phyloP scores from a whole-genome alignment of 2,888 invertebrate species.

The Choristoneura rosaceana region DNA sequence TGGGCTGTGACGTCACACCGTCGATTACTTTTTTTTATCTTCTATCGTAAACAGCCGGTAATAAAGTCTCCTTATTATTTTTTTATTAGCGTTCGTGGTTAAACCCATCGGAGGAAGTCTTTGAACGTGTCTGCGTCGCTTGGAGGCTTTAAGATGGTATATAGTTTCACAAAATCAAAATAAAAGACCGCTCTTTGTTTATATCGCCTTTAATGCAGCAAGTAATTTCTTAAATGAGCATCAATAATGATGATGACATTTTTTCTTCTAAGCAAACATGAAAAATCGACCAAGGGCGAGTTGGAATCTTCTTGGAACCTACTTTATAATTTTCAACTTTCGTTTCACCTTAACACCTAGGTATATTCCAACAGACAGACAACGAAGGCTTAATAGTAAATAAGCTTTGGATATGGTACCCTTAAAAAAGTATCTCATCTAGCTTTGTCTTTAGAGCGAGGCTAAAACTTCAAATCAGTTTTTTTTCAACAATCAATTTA shows the following conservation, averaged over 20 bases:
- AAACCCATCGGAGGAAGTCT: conserved; percentile 32
- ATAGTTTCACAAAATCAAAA: background rate
- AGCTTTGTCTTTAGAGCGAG: background rate
- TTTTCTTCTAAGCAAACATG: too few species aligned
- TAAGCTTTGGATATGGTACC: too few species aligned
- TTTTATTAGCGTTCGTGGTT: conserved; percentile 53
- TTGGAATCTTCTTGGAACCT: too few species aligned
- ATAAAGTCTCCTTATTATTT: conserved; percentile 68
- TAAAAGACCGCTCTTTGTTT: background rate
- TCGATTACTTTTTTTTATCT: conserved; percentile 75
- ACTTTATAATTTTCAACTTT: too few species aligned
- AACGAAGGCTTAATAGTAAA: too few species aligned
- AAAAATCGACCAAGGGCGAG: too few species aligned
- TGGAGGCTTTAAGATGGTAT: conserved; percentile 4
- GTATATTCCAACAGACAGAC: too few species aligned
- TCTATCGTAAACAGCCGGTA: conserved; percentile 75
- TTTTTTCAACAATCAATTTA: conserved; percentile 1
- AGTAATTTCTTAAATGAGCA: too few species aligned
- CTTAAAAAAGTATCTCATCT: too few species aligned
- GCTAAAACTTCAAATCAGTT: background rate
- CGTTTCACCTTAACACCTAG: too few species aligned
- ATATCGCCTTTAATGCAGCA: too few species aligned
- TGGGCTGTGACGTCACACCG: conserved; percentile 79
- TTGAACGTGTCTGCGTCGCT: conserved; percentile 35
- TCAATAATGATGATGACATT: too few species aligned